Evolutionary conservation across 37 sponge, comb jelly and placozoan genomes (phyloP).

Genomic region (Chondrilla cf. caribensis): DNA sequence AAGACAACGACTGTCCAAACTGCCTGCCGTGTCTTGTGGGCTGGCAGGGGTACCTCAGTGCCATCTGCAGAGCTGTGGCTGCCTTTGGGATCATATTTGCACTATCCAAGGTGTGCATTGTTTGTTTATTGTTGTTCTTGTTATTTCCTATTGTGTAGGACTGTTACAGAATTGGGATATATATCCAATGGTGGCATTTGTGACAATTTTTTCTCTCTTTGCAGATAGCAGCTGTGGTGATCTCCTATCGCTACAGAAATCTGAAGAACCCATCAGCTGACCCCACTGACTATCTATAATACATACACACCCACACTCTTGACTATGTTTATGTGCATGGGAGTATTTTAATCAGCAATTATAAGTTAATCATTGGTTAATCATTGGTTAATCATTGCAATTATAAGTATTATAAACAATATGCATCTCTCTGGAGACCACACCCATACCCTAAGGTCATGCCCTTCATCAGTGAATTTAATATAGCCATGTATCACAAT

Average conservation of each 20-base stretch:
- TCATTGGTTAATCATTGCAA: too few relatives aligned
- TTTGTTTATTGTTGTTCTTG: too few relatives aligned
- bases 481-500: too few relatives aligned
- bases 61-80: neutral
- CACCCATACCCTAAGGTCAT: too few relatives aligned
- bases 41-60: neutral
- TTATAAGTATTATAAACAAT: too few relatives aligned
- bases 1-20: neutral
- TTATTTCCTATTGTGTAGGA: too few relatives aligned
- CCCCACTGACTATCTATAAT: slow-evolving; percentile 54
- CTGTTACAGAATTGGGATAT: neutral
- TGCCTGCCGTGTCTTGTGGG: neutral
- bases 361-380: too few relatives aligned
- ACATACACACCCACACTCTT: too few relatives aligned
- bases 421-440: too few relatives aligned
- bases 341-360: too few relatives aligned
- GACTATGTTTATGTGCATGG: too few relatives aligned
- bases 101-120: neutral
- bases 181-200: neutral
- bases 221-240: slow-evolving; percentile 64
- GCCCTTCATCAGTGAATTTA: too few relatives aligned
- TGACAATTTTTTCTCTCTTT: neutral
- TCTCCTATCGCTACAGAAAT: slow-evolving; percentile 77
- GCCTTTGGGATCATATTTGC: slow-evolving; percentile 11
- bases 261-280: slow-evolving; percentile 74